Percentiles rank a stretch among this genome's conserved stretches.
These are phyloP conservation scores for Drosophila rhopaloa DNA, from an alignment of 1,140 invertebrate species.

Conservation along the genomic window DNA sequence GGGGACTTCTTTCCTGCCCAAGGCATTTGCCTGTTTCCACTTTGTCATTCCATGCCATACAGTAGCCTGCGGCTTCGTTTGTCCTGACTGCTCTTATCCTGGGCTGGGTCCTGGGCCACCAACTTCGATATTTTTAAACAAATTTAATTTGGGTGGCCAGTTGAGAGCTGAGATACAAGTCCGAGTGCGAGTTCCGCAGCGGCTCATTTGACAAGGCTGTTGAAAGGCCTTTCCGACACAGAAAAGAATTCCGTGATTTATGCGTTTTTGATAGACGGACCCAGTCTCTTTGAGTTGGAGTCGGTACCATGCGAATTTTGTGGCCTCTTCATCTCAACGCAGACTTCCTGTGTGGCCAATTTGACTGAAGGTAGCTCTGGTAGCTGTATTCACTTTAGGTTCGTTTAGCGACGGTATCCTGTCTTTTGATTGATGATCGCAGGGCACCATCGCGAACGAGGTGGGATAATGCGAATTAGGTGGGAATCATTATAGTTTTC, in stretches of 20 bases:
- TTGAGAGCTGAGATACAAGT: conserved; percentile 18
- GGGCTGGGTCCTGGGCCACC: conserved; percentile 53
- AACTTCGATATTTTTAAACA: conserved; percentile 80
- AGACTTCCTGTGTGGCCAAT: conserved; percentile 71
- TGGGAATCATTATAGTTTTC: neutral
- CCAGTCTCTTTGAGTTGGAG: neutral
- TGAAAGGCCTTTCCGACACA: conserved; percentile 62
- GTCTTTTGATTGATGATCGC: conserved; percentile 19
- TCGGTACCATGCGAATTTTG: conserved; percentile 55
- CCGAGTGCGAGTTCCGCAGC: conserved; percentile 29
- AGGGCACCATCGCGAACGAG: neutral
- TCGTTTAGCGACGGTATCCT: neutral
- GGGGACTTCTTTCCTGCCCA: conserved; percentile 23
- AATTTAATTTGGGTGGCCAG: conserved; percentile 76
- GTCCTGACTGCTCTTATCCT: conserved; percentile 32
- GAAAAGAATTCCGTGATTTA: conserved; percentile 67
- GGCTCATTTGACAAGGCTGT: conserved; percentile 71
- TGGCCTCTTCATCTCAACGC: conserved; percentile 5
- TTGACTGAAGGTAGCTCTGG: conserved; percentile 44
- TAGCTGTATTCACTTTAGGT: conserved; percentile 39
- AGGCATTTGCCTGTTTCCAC: conserved; percentile 36
- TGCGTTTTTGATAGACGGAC: conserved; percentile 76
- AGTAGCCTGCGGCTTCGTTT: conserved; percentile 74
- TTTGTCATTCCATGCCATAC: conserved; percentile 57
- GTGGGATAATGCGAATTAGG: too few relatives aligned